Evolutionary conservation across 2,888 invertebrate genomes (phyloP).

Genomic region (Leptinotarsa rubiginosa): DNA sequence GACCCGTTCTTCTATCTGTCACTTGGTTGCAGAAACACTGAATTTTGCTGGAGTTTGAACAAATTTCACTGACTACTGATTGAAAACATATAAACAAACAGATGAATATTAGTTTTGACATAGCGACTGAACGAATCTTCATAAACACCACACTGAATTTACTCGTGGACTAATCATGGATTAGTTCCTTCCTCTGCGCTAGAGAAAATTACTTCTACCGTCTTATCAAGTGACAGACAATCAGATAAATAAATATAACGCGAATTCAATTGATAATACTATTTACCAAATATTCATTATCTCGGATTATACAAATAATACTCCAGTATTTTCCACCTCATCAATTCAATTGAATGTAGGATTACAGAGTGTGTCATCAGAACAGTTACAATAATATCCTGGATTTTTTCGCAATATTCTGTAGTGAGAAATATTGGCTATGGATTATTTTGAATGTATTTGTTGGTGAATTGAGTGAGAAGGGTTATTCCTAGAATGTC

Average conservation of each 20-base stretch:
- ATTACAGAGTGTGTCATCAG: neutral
- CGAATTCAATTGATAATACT: slow-evolving; percentile 16
- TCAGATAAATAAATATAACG: slow-evolving; percentile 17
- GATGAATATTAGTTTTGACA: slow-evolving; percentile 26
- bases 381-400: too few relatives aligned
- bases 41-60: slow-evolving; percentile 43
- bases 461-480: too few relatives aligned
- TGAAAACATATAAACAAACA: slow-evolving; percentile 30
- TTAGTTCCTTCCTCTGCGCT: neutral
- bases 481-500: too few relatives aligned
- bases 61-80: slow-evolving; percentile 38
- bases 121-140: neutral
- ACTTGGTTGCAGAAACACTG: slow-evolving; percentile 51
- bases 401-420: too few relatives aligned
- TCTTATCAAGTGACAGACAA: slow-evolving; percentile 30
- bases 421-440: too few relatives aligned
- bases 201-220: neutral
- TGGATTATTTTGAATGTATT: too few relatives aligned
- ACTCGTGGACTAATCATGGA: neutral
- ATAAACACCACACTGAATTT: neutral
- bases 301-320: slow-evolving; percentile 17
- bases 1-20: slow-evolving; percentile 46
- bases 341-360: neutral
- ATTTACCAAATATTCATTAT: slow-evolving; percentile 40
- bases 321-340: neutral